Evolutionary conservation across 2,888 invertebrate species (phyloP), one percentile per base, ranked within the genome.

Genomic region (Ophion slaviceki): DNA sequence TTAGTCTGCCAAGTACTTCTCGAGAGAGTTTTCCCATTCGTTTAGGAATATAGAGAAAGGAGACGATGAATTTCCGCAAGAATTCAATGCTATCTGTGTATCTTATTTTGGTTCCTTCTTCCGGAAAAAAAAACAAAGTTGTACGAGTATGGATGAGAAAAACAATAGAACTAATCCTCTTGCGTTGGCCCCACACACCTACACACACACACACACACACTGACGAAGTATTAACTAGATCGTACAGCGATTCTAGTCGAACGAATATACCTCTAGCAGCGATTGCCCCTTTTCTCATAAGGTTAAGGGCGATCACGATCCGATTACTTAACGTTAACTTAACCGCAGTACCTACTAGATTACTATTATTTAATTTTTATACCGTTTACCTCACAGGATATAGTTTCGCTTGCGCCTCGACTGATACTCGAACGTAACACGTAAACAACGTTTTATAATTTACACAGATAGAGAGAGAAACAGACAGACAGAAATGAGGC

Each of bases 211-310:
- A 53, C 17, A n/a, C 24, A 53, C 88, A 88, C 84, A 90, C 85
- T 84, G 87, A 88, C 86, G 85, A 90, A 92, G 90, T 92, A 92
- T 91, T 91, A 91, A 89, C 84, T 90, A 84, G 89, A 88, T 91
- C 91, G 91, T 93, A 91, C 91, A 92, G 92, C 93, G 93, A 89
- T 92, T 93, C 93, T 93, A 93, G 93, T 93, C 93, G 92, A 92
- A 91, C 91, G 89, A 89, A 92, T 91, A 93, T 93, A 93, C 93
- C 93, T 93, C 92, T 91, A 90, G 88, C 90, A 87, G 72, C 77
- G 78, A 70, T 89, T 82, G 70, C 86, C 87, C 87, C 87, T 64
- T 84, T 79, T 80, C 40, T 28, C 80, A 28, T 66, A 71, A 80
- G 74, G 71, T 76, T 66, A 77, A 85, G 83, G 86, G 85, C 67